Conservation (phyloP, 2,888 invertebrate genomes). For the Metopia argyrocephala region DNA sequence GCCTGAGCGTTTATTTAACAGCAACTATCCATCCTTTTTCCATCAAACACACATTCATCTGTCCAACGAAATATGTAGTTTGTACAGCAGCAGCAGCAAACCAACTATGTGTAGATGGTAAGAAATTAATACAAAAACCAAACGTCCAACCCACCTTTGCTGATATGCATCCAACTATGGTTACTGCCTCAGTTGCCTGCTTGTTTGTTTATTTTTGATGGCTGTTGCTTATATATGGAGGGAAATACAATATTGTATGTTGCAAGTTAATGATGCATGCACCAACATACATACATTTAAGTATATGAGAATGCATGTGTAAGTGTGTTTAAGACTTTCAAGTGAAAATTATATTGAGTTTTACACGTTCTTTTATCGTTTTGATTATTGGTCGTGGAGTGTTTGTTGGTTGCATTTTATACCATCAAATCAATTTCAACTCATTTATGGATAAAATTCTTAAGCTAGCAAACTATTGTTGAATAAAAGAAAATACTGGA, state of each 20-base stretch:
- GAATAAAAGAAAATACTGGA: not conserved
- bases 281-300: not conserved
- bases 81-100: not conserved
- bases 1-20: conserved; percentile 69
- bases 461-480: conserved; percentile 7
- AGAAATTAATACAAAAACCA: not conserved
- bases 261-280: conserved; percentile 46
- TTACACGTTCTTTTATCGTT: conserved; percentile 47
- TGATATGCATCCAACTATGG: conserved; percentile 26
- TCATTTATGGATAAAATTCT: conserved; percentile 45
- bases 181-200: not conserved
- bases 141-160: conserved; percentile 28
- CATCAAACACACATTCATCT: conserved; percentile 23
- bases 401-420: conserved; percentile 26
- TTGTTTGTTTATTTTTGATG: conserved; percentile 4
- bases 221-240: conserved; percentile 1
- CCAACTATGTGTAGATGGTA: conserved; percentile 3
- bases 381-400: conserved; percentile 52
- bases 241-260: too few relatives aligned
- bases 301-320: not conserved
- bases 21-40: conserved; percentile 41
- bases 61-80: not conserved
- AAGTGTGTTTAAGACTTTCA: conserved; percentile 2
- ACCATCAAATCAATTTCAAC: conserved; percentile 44
- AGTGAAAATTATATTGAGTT: conserved; percentile 43